Percentiles rank a stretch among this genome's conserved stretches.
Conservation (phyloP, 2,113 vertebrate species). For the Mus pahari region DNA sequence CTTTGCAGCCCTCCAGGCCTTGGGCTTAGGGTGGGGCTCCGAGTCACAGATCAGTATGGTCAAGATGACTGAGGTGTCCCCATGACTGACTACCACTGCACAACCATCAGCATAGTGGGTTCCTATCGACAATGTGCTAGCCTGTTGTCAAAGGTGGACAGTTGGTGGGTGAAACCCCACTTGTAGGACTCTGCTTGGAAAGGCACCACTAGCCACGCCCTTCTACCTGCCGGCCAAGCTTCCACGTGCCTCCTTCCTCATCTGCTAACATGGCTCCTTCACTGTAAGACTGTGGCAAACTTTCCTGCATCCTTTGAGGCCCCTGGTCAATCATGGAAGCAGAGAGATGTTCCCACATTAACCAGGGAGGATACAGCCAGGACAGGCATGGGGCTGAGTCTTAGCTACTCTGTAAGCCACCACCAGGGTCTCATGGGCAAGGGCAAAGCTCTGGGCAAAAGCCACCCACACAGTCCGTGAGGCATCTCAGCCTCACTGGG, state of each 20-base stretch:
- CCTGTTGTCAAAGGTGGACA: neutral
- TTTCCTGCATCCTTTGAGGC: neutral
- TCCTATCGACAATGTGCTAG: neutral
- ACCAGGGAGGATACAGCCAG: neutral
- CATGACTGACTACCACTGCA: no score
- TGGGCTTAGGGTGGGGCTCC: neutral
- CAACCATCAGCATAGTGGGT: no score
- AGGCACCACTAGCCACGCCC: neutral
- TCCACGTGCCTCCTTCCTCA: accelerated
- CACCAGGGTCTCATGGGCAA: neutral
- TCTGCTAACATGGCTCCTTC: neutral
- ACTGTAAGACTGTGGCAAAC: accelerated
- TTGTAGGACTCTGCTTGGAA: neutral
- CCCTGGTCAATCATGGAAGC: neutral
- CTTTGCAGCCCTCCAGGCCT: no score
- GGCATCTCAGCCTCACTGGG: accelerated
- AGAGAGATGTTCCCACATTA: neutral
- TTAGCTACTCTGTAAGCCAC: neutral
- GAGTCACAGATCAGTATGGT: accelerated
- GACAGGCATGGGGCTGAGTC: neutral
- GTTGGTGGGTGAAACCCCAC: neutral
- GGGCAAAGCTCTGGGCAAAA: neutral
- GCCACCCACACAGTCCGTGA: neutral
- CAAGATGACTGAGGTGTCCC: neutral
- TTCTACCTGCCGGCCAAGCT: neutral